Evolutionary conservation across 2,888 invertebrate genomes (phyloP).

Genomic region (Mechanitis messenoides): DNA sequence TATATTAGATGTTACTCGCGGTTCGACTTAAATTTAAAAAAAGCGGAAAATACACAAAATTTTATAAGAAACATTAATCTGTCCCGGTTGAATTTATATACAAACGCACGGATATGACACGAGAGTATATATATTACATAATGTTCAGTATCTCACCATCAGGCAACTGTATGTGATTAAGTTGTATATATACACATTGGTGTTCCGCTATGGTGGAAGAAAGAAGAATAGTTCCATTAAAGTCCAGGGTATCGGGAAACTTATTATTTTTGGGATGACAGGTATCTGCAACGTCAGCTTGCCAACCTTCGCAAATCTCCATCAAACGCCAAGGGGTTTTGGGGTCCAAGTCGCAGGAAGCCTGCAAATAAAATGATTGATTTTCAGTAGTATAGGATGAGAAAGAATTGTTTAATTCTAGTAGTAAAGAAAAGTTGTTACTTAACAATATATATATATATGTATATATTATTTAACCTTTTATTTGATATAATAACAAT

Average conservation of each 20-base stretch:
- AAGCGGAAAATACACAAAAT: no score
- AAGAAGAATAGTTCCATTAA: slow-evolving; percentile 48
- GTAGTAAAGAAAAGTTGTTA: no score
- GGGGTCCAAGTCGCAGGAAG: slow-evolving; percentile 50
- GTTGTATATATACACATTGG: slow-evolving; percentile 52
- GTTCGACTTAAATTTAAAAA: no score
- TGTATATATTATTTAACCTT: no score
- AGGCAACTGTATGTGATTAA: slow-evolving; percentile 56
- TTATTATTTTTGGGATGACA: slow-evolving; percentile 50
- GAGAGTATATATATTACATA: no score
- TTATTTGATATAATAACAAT: not conserved
- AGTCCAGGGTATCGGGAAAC: slow-evolving; percentile 53
- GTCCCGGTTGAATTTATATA: no score
- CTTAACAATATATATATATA: no score
- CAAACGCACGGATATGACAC: no score
- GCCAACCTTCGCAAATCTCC: slow-evolving; percentile 67
- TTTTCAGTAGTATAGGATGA: not conserved
- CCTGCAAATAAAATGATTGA: slow-evolving; percentile 38
- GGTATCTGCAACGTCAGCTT: slow-evolving; percentile 50
- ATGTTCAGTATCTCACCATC: slow-evolving; percentile 42
- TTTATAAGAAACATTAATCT: no score
- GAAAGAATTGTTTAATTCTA: not conserved
- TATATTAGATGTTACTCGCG: no score
- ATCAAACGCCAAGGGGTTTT: slow-evolving; percentile 54
- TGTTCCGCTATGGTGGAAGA: slow-evolving; percentile 42